Base-by-base conservation (phyloP, 2,113 vertebrate genomes). In the Bambusicola thoracicus region DNA sequence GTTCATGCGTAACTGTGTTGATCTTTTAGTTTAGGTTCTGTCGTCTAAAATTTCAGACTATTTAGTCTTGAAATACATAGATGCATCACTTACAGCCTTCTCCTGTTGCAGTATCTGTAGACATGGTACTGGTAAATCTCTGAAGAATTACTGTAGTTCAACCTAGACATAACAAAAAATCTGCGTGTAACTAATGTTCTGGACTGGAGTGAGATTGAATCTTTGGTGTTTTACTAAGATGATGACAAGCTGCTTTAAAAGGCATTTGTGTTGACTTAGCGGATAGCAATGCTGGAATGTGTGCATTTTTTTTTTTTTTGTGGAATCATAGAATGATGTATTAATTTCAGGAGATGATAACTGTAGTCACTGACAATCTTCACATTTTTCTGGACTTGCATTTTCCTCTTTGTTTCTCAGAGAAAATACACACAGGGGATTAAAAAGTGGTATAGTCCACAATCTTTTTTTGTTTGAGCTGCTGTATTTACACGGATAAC, bases 101-200 rank as follows among this genome's bases (percentile, higher is more conserved):
- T 82, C 11, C 56, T 66, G 8, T 44, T 80, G 46, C 7, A 41
- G 55, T 24, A 27, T 41, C 59, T 61, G 16, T 89, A 48, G 88
- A 93, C 89, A 56, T 0, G 2, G 22, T 40, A 10, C 61, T 80
- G 48, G 65, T 40, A 92, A 81, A 87, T 80, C 75, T 73, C 49
- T 53, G 94, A 90, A 86, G 65, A 72, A 84, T 83, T 88, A 73
- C 22, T 79, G 19, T 93, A 92, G 92, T 88, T 44, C 73, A 84
- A 20, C 72, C 36, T 85, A 65, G 43, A 69, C 70, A 49, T 43
- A 69, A 81, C 15, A 72, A 22, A 0, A 59, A 87, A 46, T 56
- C 25, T 78, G 69, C 5, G 62, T 79, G 29, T 78, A 91, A 81
- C 62, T 68, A 83, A 85, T 76, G 75, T 38, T 92, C 34, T 63